Conservation (phyloP, 2,797 vertebrate genomes). For the Anas flavirostris region DNA sequence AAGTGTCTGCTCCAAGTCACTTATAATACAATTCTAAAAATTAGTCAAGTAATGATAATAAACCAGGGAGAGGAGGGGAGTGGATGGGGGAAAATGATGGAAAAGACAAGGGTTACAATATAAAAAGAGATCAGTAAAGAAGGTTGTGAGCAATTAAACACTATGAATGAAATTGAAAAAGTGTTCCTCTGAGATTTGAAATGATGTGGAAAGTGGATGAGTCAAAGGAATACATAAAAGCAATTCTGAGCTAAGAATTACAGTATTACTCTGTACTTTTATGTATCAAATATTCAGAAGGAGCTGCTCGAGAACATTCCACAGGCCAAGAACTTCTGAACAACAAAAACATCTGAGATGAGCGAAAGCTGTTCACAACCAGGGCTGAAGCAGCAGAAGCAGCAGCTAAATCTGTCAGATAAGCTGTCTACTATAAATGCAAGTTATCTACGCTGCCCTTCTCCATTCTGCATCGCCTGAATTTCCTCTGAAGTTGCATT, state of each 20-base stretch:
- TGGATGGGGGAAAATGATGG: neutral
- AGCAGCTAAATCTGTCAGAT: neutral
- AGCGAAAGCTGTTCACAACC: conserved; percentile 1
- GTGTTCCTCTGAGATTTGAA: conserved; percentile 11
- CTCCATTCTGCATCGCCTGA: neutral
- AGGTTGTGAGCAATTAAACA: neutral
- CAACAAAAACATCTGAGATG: neutral
- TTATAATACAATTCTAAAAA: conserved; percentile 3
- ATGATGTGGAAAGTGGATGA: neutral
- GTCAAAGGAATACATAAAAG: conserved; percentile 25
- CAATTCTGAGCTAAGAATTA: neutral
- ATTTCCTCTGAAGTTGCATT: neutral
- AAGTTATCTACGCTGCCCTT: neutral
- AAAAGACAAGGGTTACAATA: neutral
- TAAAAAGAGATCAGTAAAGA: neutral
- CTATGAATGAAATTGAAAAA: conserved; percentile 17
- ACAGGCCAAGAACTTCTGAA: neutral
- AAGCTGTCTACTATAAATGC: neutral
- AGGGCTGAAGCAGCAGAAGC: conserved; percentile 1
- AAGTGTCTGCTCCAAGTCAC: conserved; percentile 22
- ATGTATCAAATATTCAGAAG: neutral
- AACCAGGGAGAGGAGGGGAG: neutral
- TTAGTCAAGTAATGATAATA: conserved; percentile 5
- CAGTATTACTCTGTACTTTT: neutral
- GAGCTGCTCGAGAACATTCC: neutral